These are phyloP conservation scores for Lagodon rhomboides DNA, from an alignment of 2,797 vertebrate species.

Conservation along the genomic window DNA sequence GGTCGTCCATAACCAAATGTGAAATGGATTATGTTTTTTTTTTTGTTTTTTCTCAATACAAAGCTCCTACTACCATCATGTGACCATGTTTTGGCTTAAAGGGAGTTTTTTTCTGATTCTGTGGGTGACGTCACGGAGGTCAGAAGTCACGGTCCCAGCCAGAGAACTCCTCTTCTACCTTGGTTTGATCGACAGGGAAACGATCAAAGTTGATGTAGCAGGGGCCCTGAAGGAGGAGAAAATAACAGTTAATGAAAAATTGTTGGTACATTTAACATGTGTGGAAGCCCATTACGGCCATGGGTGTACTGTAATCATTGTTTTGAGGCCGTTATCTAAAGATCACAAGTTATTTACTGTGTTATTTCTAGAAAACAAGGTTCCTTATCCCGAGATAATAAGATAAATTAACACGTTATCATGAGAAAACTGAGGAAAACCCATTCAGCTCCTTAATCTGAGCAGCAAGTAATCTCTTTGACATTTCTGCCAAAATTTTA, in stretches of 20 bases:
- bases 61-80: not conserved
- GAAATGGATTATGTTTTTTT: not conserved
- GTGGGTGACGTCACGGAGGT: not conserved
- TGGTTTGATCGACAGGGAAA: conserved; percentile 79
- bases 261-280: not conserved
- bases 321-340: too few species aligned
- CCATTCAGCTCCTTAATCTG: too few species aligned
- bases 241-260: not conserved
- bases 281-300: not conserved
- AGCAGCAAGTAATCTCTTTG: too few species aligned
- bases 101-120: conserved; percentile 2
- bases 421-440: too few species aligned
- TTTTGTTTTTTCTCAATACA: not conserved
- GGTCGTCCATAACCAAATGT: conserved; percentile 4
- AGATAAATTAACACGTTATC: too few species aligned
- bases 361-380: too few species aligned
- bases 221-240: conserved; percentile 78
- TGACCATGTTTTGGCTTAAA: conserved; percentile 3
- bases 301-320: too few species aligned
- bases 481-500: too few species aligned
- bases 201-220: conserved; percentile 89
- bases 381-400: too few species aligned
- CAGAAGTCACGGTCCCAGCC: conserved; percentile 83
- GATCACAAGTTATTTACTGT: too few species aligned
- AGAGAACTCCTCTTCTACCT: conserved; percentile 84